phyloP scores from a whole-genome alignment of 2,888 invertebrate species.

The Nebria salina region DNA sequence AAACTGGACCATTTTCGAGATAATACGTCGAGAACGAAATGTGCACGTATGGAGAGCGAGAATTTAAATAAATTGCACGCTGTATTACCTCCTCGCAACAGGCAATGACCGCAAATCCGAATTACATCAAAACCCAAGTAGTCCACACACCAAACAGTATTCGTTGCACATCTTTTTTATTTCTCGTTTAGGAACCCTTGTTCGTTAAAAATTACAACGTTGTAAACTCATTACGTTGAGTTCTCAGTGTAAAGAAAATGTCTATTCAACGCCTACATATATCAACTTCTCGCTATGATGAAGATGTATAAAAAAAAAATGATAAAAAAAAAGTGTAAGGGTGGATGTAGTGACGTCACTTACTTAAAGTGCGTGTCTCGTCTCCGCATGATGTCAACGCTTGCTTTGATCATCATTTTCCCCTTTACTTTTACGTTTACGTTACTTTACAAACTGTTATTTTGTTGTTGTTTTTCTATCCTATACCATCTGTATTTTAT shows the following conservation, averaged over 20 bases:
- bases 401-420: slow-evolving; percentile 1
- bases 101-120: neutral
- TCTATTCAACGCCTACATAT: neutral
- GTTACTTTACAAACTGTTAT: neutral
- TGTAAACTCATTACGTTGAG: neutral
- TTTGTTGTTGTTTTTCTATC: neutral
- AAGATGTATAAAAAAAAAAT: neutral
- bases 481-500: neutral
- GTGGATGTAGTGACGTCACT: neutral
- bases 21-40: neutral
- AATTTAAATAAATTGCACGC: neutral
- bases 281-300: neutral
- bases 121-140: neutral
- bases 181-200: neutral
- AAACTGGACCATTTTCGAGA: neutral
- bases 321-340: neutral
- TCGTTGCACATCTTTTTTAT: too few relatives aligned
- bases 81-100: too few relatives aligned
- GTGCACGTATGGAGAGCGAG: neutral
- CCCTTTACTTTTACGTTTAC: neutral
- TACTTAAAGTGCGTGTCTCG: slow-evolving; percentile 1
- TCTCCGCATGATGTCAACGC: neutral
- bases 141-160: too few relatives aligned
- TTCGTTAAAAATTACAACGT: neutral
- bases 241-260: neutral